Evolutionary conservation across 2,797 vertebrate species (phyloP).

Genomic region (Novumbra hubbsi): DNA sequence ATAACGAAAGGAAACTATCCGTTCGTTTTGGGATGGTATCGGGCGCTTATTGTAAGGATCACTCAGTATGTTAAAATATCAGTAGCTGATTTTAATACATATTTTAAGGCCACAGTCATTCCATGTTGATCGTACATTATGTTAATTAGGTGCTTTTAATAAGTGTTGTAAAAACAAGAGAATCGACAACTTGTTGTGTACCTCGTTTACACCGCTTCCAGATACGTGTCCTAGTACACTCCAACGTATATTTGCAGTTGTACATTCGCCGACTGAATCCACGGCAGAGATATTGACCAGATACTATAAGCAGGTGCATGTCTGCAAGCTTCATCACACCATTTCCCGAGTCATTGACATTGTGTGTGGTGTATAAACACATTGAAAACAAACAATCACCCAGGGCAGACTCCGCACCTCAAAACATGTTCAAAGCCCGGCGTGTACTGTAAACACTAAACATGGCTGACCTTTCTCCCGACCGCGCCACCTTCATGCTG

Average conservation of each 20-base stretch:
- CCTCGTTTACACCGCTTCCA: background rate
- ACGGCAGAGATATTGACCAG: conserved; percentile 23
- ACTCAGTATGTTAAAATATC: background rate
- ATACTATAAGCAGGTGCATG: conserved; percentile 27
- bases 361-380: conserved; percentile 76
- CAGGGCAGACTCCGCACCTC: conserved; percentile 55
- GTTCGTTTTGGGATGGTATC: conserved; percentile 48
- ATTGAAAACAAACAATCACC: conserved; percentile 74
- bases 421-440: conserved; percentile 68
- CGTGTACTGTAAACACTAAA: conserved; percentile 72
- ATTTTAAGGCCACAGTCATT: background rate
- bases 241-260: background rate
- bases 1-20: conserved; percentile 36
- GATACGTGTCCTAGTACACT: background rate
- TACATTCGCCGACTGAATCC: conserved; percentile 35
- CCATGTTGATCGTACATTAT: no score
- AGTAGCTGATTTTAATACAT: background rate
- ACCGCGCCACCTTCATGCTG: conserved; percentile 44
- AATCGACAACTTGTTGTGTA: no score
- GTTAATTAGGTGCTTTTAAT: no score
- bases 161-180: no score
- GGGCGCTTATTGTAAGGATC: conserved; percentile 16
- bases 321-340: conserved; percentile 43
- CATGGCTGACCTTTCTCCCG: conserved; percentile 62
- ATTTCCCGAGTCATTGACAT: conserved; percentile 62